phyloP scores from a whole-genome alignment of 2,888 invertebrate genomes.

The Pristionchus exspectatus region DNA sequence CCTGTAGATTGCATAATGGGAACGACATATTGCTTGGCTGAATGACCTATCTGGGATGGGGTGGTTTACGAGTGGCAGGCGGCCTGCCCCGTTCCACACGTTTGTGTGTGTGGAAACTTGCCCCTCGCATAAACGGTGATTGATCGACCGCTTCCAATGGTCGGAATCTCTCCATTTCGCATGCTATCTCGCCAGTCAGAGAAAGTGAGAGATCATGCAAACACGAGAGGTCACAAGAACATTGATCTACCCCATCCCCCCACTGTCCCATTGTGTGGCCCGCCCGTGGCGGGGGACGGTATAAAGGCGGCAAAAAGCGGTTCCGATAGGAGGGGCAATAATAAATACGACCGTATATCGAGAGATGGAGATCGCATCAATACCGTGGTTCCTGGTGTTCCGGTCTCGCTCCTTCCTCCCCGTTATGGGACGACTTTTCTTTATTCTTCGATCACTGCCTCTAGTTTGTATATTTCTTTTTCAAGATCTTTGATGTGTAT shows the following conservation, averaged over 20 bases:
- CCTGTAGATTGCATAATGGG: too few relatives aligned
- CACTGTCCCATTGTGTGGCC: background rate
- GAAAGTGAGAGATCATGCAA: background rate
- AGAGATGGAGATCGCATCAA: background rate
- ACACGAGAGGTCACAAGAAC: background rate
- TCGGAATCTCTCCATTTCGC: background rate
- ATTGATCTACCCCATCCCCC: background rate
- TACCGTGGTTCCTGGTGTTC: background rate
- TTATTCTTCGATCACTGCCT: background rate
- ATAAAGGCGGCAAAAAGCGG: background rate
- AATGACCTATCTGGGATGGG: conserved; percentile 1
- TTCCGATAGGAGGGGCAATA: background rate
- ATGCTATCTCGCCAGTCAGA: background rate
- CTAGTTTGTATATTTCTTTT: background rate
- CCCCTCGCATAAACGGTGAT: background rate
- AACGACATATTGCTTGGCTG: background rate
- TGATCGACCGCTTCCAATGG: background rate
- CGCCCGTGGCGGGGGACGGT: background rate
- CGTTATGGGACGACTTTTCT: background rate
- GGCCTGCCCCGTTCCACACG: background rate
- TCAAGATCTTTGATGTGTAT: background rate
- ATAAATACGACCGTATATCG: background rate
- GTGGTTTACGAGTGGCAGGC: background rate
- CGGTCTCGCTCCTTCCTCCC: background rate
- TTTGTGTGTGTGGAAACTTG: background rate